Conservation (phyloP, 2,888 invertebrate genomes). For the Leptothorax acervorum region DNA sequence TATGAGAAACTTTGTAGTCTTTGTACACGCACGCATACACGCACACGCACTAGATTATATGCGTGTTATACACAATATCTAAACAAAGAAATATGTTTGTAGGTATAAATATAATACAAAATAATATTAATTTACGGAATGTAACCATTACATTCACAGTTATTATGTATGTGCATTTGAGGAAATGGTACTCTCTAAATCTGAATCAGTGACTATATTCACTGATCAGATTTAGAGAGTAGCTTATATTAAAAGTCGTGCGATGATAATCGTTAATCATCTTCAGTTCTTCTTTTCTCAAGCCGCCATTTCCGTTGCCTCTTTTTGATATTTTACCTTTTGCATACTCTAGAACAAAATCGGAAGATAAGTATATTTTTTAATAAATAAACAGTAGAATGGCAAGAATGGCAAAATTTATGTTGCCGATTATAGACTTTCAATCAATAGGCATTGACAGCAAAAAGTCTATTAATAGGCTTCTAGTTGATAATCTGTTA, state of each 20-base stretch:
- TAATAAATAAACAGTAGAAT: background rate
- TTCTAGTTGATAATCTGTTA: background rate
- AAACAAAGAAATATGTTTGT: background rate
- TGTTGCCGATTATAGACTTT: background rate
- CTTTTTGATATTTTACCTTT: too few species aligned
- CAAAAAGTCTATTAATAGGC: background rate
- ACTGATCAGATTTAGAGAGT: too few species aligned
- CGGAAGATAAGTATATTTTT: background rate
- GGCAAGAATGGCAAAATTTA: background rate
- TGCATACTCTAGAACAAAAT: background rate
- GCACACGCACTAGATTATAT: background rate
- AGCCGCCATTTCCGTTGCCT: background rate
- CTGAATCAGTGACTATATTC: too few species aligned
- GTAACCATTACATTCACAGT: background rate
- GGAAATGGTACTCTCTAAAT: too few species aligned
- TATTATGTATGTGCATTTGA: background rate
- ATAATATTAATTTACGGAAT: background rate
- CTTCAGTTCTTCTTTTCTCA: constrained; percentile 2
- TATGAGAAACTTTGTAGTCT: too few species aligned
- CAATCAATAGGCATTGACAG: background rate
- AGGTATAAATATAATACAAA: background rate
- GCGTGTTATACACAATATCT: background rate
- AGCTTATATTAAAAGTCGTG: too few species aligned
- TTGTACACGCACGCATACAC: background rate
- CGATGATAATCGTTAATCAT: constrained; percentile 63